Base-by-base conservation (phyloP, 2,797 vertebrate species). In the Urophycis tenuis region DNA sequence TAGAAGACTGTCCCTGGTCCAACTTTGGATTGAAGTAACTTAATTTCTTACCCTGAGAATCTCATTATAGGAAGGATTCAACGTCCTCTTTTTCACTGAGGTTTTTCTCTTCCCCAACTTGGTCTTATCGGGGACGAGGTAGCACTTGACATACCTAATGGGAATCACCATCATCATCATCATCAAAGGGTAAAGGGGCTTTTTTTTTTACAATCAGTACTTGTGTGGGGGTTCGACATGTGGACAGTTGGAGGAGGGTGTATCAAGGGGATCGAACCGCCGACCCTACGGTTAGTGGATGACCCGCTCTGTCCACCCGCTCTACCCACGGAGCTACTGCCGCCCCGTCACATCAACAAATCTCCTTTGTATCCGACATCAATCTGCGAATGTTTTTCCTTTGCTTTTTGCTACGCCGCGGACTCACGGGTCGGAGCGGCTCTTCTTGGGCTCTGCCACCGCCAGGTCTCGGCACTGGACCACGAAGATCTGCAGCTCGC, bases 101-200 rank as follows among this genome's bases (percentile, higher is more conserved):
- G 96, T 97, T 92, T 99, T 99, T 87, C 93, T 95, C 90, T 99
- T 99, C 79, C 96, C 96, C 88, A 96, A 78, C 82, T 95, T 97
- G 73, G 93, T 91, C 85, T 96, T 96, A 80, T 98, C 96, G 80
- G 97, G 96, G 81, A 98, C 91, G 81, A 99, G 89, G 85, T 97
- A 98, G 86, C 93, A 94, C 91, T 99, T 99, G 36, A 98, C 94
- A 77, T 99, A 99, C 74, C 97, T 98, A n/a, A n/a, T n/a, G n/a
- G n/a, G n/a, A n/a, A n/a, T n/a, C n/a, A n/a, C n/a, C n/a, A n/a
- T n/a, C n/a, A n/a, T n/a, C n/a, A n/a, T n/a, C n/a, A n/a, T n/a
- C n/a, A n/a, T n/a, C n/a, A n/a, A n/a, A n/a, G n/a, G n/a, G n/a
- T n/a, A n/a, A n/a, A n/a, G n/a, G n/a, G n/a, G n/a, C n/a, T n/a